Evolutionary conservation across 1,140 invertebrate species (phyloP), one percentile per base, ranked within the genome.

Genomic region (Whitmania pigra): DNA sequence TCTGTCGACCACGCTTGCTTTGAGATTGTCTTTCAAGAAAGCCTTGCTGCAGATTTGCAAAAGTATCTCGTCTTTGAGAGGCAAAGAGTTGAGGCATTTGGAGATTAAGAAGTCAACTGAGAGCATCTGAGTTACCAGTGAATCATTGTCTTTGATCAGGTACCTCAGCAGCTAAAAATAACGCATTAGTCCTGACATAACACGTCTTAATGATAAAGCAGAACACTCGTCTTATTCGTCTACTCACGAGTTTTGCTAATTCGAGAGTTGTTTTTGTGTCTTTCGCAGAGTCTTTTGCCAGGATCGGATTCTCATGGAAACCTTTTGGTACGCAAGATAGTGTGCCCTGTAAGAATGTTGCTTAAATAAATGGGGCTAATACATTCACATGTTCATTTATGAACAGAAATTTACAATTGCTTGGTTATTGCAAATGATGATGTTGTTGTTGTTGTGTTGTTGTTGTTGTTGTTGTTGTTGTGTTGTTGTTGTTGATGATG

Each of bases 141-240:
- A 31, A 31, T 63, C 57, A 25, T 31, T 22, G 15, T 63, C 22
- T 7, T 31, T 63, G 29, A 25, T 22, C 57, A 63, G 22, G 29
- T 15, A 63, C 9, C 57, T 22, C 29, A 63, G 57, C 1, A 63
- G 22, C 57, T 63, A 31, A 25, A 31, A 31, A 63, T 75, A 67
- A 31, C 69, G 54, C 36, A 36, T 27, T 54, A 49, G 43, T 49
- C 43, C 43, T 17, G 43, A 49, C 43, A 15, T 49, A 49, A 13
- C 9, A 49, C 43, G 43, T 4, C 43, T 17, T 49, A 4, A 49
- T 17, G 43, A 49, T 49, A 49, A 17, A 49, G 31, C 31, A 36
- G 11, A 7, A 1, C 57, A 17, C 9, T 25, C 20, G 43, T 49
- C 31, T 36, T 36, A 63, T n/a, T 25, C 11, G 15, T 11, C 22